Conservation (phyloP, 1,140 invertebrate genomes). For the Saccostrea cuccullata region DNA sequence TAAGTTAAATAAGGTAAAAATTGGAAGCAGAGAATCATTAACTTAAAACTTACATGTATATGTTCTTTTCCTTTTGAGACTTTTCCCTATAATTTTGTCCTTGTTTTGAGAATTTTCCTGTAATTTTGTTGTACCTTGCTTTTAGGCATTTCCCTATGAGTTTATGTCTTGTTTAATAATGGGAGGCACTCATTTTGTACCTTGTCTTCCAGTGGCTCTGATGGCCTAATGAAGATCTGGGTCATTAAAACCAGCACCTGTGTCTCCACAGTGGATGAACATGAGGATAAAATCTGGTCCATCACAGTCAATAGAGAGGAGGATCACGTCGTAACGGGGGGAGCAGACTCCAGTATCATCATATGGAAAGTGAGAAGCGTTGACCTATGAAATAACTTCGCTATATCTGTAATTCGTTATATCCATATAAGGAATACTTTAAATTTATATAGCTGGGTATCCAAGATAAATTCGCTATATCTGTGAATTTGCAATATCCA, state of each 20-base stretch:
- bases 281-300: constrained; percentile 93
- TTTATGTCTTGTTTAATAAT: background rate
- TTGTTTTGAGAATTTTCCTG: too few species aligned
- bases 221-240: constrained; percentile 94
- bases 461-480: too few species aligned
- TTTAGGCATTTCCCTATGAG: background rate
- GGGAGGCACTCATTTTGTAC: background rate
- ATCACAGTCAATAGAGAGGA: constrained; percentile 84
- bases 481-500: too few species aligned
- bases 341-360: constrained; percentile 90
- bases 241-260: constrained; percentile 93
- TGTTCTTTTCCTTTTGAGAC: too few species aligned
- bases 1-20: too few species aligned
- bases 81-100: background rate
- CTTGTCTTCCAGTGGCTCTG: constrained; percentile 83
- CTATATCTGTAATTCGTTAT: too few species aligned
- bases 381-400: too few species aligned
- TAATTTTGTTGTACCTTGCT: background rate
- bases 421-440: too few species aligned
- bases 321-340: constrained; percentile 90
- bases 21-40: too few species aligned
- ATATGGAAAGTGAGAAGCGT: constrained; percentile 87
- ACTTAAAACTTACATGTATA: too few species aligned
- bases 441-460: too few species aligned
- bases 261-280: constrained; percentile 89